Conservation (phyloP, 1,140 invertebrate species). For the Lethrus apterus region DNA sequence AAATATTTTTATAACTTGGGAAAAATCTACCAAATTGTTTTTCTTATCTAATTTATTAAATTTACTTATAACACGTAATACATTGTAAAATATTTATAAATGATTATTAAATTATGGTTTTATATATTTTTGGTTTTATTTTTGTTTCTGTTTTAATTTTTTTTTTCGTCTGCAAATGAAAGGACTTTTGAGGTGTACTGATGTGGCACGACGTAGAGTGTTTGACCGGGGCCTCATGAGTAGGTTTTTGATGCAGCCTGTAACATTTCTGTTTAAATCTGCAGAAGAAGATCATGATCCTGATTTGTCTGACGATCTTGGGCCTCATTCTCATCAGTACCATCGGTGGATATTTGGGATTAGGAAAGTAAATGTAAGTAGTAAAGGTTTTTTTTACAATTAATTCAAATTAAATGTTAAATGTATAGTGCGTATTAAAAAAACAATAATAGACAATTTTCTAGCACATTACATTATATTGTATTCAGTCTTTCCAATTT, state of each 20-base stretch:
- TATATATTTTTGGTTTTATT: conserved; percentile 9
- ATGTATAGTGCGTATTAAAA: no score
- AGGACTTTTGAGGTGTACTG: not conserved
- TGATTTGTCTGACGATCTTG: conserved; percentile 90
- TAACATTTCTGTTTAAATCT: conserved; percentile 41
- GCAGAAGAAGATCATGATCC: conserved; percentile 99
- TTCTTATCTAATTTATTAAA: conserved; percentile 3
- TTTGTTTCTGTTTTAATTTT: conserved; percentile 4
- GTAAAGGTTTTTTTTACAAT: not conserved
- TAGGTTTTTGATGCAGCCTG: not conserved
- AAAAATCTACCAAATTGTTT: conserved; percentile 3
- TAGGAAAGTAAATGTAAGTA: conserved; percentile 22
- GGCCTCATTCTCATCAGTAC: conserved; percentile 60
- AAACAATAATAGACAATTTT: no score
- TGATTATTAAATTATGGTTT: conserved; percentile 15
- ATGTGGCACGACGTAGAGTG: not conserved
- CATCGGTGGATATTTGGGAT: conserved; percentile 38
- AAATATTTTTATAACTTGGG: not conserved
- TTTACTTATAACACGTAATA: conserved; percentile 1
- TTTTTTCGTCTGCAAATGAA: not conserved
- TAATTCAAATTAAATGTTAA: not conserved
- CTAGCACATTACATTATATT: no score
- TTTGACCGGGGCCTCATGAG: conserved; percentile 5
- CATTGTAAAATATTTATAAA: conserved; percentile 8
- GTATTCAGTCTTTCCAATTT: no score